Conservation (phyloP, 2,113 vertebrate genomes). For the Columba livia region DNA sequence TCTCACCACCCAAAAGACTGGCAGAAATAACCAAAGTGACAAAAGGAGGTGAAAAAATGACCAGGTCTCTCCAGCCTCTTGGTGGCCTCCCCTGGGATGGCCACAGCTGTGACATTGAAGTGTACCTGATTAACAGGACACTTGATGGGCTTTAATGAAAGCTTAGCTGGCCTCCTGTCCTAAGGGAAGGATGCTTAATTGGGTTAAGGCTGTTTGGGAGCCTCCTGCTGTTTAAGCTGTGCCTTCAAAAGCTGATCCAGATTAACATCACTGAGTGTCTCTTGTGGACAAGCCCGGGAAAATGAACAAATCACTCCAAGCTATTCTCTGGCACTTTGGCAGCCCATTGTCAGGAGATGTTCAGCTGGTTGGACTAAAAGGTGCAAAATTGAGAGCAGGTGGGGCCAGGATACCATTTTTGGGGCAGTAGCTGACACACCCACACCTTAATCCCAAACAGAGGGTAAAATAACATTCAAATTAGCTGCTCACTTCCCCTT, state of each 20-base stretch:
- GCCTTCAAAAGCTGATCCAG: neutral
- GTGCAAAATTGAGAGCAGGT: neutral
- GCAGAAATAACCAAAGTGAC: neutral
- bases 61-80: neutral
- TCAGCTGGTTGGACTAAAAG: neutral
- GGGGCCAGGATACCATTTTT: neutral
- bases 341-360: neutral
- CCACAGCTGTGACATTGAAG: neutral
- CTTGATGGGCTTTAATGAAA: neutral
- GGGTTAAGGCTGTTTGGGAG: neutral
- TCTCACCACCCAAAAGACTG: neutral
- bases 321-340: neutral
- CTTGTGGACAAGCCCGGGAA: fast-evolving
- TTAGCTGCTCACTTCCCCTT: neutral
- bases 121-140: neutral
- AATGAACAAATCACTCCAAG: fast-evolving
- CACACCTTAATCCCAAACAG: neutral
- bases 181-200: neutral
- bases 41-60: neutral
- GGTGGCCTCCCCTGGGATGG: neutral
- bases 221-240: neutral
- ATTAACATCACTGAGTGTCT: neutral
- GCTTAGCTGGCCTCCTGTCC: neutral
- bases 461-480: neutral
- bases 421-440: neutral